Base-by-base conservation (phyloP, 2,797 vertebrate species). In the Anabas testudineus region DNA sequence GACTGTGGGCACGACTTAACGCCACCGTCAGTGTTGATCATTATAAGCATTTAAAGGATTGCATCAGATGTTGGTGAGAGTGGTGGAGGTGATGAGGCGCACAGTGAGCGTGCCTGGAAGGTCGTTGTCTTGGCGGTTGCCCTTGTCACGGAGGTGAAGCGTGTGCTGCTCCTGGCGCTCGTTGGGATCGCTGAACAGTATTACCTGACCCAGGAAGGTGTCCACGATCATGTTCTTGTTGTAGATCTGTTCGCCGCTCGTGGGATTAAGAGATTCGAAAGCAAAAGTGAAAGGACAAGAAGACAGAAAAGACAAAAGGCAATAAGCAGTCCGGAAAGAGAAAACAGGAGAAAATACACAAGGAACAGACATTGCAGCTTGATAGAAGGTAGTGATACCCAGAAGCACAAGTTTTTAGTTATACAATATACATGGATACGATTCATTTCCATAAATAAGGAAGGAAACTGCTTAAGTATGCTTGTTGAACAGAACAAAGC, bases 171-270 rank as follows among this genome's bases (percentile, higher is more conserved):
- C 92, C 89, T 96, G 97, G 5, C 92, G 95, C 83, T 97, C 94
- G 0, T 93, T 95, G 0, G 96, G 95, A 62, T 96, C 95, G 9
- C 94, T 95, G 2, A 91, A 93, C 67, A 99, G 91, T 18, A 82
- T 85, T 86, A 97, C 97, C 81, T 98, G 97, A 88, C 98, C 98
- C 93, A 99, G 87, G 91, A 99, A 99, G 87, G 98, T 95, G 7
- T 99, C 97, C 15, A 96, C 94, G 41, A 99, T 94, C 82, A 97
- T 93, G 75, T 96, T 97, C 88, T 97, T 96, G 90, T 98, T 98
- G 97, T 97, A 99, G 88, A 99, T 93, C 98, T 99, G 90, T 47
- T 34, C 16, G 55, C 64, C 76, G 67, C 63, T 66, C 63, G 28
- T 3, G 36, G 59, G 52, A 55, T 56, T 53, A 66, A 10, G 55